Conservation (phyloP, 1,140 invertebrate species). For the Antheraea mylitta region DNA sequence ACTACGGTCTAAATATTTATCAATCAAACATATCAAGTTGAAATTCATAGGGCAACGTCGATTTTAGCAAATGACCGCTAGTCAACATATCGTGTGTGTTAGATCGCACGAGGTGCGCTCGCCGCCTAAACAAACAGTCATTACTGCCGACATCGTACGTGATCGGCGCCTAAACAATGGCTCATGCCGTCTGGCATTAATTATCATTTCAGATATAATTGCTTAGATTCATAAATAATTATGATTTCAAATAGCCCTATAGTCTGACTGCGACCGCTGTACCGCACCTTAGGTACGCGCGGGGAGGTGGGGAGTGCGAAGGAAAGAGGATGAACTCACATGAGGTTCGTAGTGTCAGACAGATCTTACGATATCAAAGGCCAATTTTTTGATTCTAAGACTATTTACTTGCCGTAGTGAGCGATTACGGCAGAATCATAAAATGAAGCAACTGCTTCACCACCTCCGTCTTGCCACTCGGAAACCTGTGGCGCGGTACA, state of each 20-base stretch:
- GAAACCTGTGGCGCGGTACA: too few species aligned
- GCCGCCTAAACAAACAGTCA: constrained; percentile 63
- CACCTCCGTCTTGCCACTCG: too few species aligned
- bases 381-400: too few species aligned
- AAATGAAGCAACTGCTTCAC: too few species aligned
- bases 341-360: too few species aligned
- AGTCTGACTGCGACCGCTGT: too few species aligned
- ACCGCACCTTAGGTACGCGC: too few species aligned
- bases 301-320: too few species aligned
- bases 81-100: constrained; percentile 43
- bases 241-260: neutral
- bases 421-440: too few species aligned
- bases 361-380: too few species aligned
- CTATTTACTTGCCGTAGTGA: too few species aligned
- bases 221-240: neutral
- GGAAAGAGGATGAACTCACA: too few species aligned
- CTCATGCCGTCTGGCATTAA: neutral
- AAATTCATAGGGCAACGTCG: constrained; percentile 36
- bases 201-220: neutral
- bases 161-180: constrained; percentile 33
- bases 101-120: constrained; percentile 33
- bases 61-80: constrained; percentile 45
- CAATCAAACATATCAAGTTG: constrained; percentile 14
- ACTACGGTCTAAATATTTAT: neutral
- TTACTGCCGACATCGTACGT: constrained; percentile 48